Evolutionary conservation across 2,888 invertebrate species (phyloP).

Genomic region (Pyralis farinalis): DNA sequence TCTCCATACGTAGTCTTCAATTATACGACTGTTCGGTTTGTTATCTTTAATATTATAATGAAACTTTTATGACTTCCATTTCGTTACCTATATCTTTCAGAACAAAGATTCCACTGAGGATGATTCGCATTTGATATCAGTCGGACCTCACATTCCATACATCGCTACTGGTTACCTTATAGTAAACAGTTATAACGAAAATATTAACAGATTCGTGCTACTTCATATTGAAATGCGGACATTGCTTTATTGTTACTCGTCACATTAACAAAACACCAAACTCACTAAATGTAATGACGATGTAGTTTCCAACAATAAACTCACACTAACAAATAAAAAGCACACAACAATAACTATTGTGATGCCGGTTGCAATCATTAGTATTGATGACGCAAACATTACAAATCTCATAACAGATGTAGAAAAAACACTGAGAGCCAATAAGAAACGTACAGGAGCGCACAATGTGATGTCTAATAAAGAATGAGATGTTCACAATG

Average conservation of each 20-base stretch:
- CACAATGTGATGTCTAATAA: slow-evolving; percentile 41
- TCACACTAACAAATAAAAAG: slow-evolving; percentile 38
- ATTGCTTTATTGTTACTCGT: slow-evolving; percentile 59
- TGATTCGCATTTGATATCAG: slow-evolving; percentile 4
- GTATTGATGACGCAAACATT: slow-evolving; percentile 77
- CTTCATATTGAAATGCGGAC: slow-evolving; percentile 31
- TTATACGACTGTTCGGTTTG: slow-evolving; percentile 69
- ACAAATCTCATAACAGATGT: slow-evolving; percentile 56
- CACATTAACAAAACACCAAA: slow-evolving; percentile 43
- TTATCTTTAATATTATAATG: slow-evolving; percentile 74
- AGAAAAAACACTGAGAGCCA: slow-evolving; percentile 68
- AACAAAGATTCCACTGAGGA: slow-evolving; percentile 34
- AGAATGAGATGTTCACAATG: slow-evolving; percentile 61
- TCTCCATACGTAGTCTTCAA: slow-evolving; percentile 56
- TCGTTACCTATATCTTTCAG: slow-evolving; percentile 43
- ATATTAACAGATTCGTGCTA: not conserved
- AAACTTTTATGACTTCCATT: slow-evolving; percentile 70
- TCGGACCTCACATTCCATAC: not conserved
- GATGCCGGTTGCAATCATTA: slow-evolving; percentile 74
- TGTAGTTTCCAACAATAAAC: slow-evolving; percentile 59
- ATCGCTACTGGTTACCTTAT: not conserved
- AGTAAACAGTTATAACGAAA: slow-evolving; percentile 4
- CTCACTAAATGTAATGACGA: slow-evolving; percentile 78
- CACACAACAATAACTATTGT: slow-evolving; percentile 74
- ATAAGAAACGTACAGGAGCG: slow-evolving; percentile 55